Evolutionary conservation across 1,140 invertebrate species (phyloP).

Genomic region (Anastrepha ludens): DNA sequence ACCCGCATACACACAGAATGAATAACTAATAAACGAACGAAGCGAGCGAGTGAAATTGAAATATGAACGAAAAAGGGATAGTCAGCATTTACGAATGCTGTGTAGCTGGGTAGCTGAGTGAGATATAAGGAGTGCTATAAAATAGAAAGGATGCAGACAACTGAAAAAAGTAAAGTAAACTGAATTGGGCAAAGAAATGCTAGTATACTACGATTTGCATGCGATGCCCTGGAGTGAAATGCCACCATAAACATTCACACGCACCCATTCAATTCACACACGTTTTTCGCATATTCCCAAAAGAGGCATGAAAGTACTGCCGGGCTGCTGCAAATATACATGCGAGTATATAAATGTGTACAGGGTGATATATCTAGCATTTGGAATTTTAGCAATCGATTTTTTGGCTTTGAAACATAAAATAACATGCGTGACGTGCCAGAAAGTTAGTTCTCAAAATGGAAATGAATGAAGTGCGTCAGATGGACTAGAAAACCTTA

Average conservation of each 20-base stretch:
- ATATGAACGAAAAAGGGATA: conserved; percentile 30
- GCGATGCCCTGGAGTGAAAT: neutral
- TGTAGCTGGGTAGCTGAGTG: neutral
- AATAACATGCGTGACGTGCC: too few relatives aligned
- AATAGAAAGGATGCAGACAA: too few relatives aligned
- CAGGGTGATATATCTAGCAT: too few relatives aligned
- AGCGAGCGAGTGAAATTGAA: neutral
- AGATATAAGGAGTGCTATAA: neutral
- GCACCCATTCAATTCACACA: neutral
- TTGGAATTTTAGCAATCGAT: too few relatives aligned
- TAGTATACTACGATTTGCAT: neutral
- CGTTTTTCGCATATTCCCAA: too few relatives aligned
- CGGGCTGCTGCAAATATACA: too few relatives aligned
- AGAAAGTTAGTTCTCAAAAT: too few relatives aligned
- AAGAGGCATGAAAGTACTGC: too few relatives aligned
- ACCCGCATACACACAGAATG: neutral
- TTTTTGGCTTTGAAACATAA: too few relatives aligned
- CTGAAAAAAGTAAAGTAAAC: neutral
- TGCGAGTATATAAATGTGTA: too few relatives aligned
- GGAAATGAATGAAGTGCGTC: too few relatives aligned
- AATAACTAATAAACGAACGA: conserved; percentile 11
- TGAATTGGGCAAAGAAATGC: neutral
- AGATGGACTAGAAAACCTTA: too few relatives aligned
- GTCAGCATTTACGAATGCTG: neutral
- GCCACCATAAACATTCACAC: neutral